Conservation (phyloP, 2,888 invertebrate genomes). For the Drosophila multiciliata region DNA sequence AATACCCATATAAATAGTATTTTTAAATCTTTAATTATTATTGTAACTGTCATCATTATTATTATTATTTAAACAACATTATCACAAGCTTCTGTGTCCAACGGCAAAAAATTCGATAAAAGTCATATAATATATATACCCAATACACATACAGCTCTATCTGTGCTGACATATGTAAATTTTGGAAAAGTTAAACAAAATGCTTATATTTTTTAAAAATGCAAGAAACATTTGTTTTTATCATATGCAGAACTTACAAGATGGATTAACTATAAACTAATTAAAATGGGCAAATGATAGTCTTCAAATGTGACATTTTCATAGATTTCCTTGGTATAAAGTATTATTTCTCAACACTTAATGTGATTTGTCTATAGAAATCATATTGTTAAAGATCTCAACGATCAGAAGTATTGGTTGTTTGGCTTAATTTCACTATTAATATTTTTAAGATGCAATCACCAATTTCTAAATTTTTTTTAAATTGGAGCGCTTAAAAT, state of each 20-base stretch:
- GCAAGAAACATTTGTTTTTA: too few species aligned
- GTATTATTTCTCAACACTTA: not conserved
- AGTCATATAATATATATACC: conserved; percentile 61
- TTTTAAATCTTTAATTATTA: conserved; percentile 23
- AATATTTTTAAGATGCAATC: not conserved
- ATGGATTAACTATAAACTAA: not conserved
- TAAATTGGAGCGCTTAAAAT: too few species aligned
- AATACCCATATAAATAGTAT: conserved; percentile 35
- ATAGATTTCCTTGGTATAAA: not conserved
- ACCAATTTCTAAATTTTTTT: too few species aligned
- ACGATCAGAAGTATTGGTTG: not conserved
- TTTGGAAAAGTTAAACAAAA: conserved; percentile 11
- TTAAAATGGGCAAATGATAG: not conserved
- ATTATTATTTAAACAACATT: too few species aligned
- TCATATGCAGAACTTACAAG: not conserved
- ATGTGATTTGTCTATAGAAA: not conserved
- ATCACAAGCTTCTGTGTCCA: conserved; percentile 56
- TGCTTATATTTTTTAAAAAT: not conserved
- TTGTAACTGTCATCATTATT: too few species aligned
- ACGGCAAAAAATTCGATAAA: conserved; percentile 53
- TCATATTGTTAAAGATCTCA: not conserved
- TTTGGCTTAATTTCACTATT: not conserved
- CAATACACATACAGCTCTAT: conserved; percentile 16
- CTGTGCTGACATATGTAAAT: conserved; percentile 20
- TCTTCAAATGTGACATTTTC: not conserved